Percentiles rank a stretch among this genome's conserved stretches.
Conservation (phyloP, 23 tunicate genomes). For the Styela clava region DNA sequence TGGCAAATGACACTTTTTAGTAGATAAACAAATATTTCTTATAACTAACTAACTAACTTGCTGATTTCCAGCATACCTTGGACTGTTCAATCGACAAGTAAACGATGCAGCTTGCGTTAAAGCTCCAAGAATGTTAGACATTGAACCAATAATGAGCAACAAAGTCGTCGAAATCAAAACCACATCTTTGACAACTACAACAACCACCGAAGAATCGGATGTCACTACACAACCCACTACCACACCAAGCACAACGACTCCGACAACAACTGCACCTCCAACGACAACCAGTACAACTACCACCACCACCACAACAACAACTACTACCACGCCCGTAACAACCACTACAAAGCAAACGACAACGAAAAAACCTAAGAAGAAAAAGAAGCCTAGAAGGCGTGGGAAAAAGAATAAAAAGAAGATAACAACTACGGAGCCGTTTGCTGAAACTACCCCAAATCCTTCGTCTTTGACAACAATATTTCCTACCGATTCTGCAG, state of each 20-base stretch:
- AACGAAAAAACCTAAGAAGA: not conserved
- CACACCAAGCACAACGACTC: not conserved
- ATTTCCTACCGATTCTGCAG: not conserved
- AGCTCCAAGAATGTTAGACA: slow-evolving; percentile 11
- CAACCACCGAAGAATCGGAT: not conserved
- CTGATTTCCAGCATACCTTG: slow-evolving; percentile 26
- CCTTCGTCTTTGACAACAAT: not conserved
- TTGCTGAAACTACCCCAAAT: not conserved
- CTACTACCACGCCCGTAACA: not conserved
- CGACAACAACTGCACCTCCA: slow-evolving; percentile 4
- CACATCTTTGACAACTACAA: not conserved
- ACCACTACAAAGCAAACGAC: slow-evolving; percentile 8
- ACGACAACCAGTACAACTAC: slow-evolving; percentile 1
- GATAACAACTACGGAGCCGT: slow-evolving; percentile 3
- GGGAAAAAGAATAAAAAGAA: not conserved
- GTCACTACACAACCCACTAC: slow-evolving; percentile 6
- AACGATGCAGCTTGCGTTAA: slow-evolving; percentile 19
- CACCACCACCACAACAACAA: not conserved
- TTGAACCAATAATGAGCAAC: not conserved
- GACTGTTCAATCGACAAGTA: slow-evolving; percentile 4
- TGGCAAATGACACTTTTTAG: too few species aligned
- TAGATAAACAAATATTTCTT: too few species aligned
- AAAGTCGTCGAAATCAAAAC: not conserved
- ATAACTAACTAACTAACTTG: too few species aligned
- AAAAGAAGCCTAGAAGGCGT: slow-evolving; percentile 6